Base-by-base conservation (phyloP, 2,113 vertebrate genomes). In the Marmota flaviventris region DNA sequence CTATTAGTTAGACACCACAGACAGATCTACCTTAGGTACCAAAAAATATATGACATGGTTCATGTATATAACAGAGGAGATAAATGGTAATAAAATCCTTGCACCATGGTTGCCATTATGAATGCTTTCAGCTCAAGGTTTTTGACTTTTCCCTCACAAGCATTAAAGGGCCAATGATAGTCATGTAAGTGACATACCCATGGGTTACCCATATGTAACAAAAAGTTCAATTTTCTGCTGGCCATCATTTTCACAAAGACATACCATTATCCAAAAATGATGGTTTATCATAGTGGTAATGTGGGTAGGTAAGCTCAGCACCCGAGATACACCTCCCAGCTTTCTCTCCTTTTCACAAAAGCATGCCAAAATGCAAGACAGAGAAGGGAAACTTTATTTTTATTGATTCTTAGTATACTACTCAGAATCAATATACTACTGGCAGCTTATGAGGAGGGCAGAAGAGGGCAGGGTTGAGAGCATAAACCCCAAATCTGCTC, bases 201-300 rank as follows among this genome's bases (percentile, higher is more conserved):
- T 65, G 73, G 42, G 18, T 32, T 84, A 39, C n/a, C 14, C 18
- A 48, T 32, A 75, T 58, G 17, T 56, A 29, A 69, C 12, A 85
- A 79, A 67, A 93, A 84, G 17, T 32, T 37, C 8, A 45, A 34
- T 75, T 89, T 83, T 96, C 29, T 94, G 45, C 39, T 84, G 69
- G 53, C 39, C 72, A 69, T 27, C 88, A 25, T 85, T 81, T 51
- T 75, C 77, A 51, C 58, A 77, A 42, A 34, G 73, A 93, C 65
- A 27, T n/a, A 20, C 9, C 2, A 18, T 24, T 78, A 84, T 63
- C 48, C 45, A 67, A 73, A 32, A 84, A 37, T 32, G 27, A 11
- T 0, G 20, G 45, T 4, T 85, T 58, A 61, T 76, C 48, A 70
- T 10, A 34, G 63, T 8, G 2, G 39, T 4, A 56, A 51, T 32